A percentile compares a stretch with the other conserved stretches of the same genome.
These are phyloP conservation scores for Eurosta solidaginis DNA, from an alignment of 1,140 invertebrate species.

Conservation along the genomic window DNA sequence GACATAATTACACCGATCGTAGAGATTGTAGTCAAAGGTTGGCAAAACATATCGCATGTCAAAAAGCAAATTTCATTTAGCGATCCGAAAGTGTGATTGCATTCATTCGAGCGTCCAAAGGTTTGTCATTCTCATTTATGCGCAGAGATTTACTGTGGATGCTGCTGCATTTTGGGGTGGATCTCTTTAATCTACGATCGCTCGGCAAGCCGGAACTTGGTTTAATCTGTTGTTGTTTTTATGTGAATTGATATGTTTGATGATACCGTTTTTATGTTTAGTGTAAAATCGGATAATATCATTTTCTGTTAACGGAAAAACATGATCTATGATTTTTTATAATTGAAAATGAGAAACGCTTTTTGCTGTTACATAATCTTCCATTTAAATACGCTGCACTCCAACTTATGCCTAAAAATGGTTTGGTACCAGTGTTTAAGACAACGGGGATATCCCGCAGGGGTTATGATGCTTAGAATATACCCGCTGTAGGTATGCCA, in stretches of 20 bases:
- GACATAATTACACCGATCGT: constrained; percentile 23
- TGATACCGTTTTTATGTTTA: background rate
- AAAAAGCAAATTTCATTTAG: background rate
- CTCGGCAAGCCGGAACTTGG: constrained; percentile 10
- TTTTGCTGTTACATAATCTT: too few relatives aligned
- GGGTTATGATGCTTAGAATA: too few relatives aligned
- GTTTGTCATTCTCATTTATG: constrained; percentile 2
- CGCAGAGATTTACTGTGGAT: background rate
- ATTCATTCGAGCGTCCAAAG: background rate
- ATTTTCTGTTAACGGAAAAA: background rate
- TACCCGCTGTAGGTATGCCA: too few relatives aligned
- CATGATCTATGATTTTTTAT: too few relatives aligned
- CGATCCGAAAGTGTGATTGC: constrained; percentile 10
- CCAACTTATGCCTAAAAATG: too few relatives aligned
- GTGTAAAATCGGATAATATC: background rate
- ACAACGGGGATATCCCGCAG: too few relatives aligned
- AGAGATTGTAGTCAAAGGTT: background rate
- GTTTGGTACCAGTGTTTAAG: too few relatives aligned
- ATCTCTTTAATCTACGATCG: too few relatives aligned
- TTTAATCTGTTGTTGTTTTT: background rate
- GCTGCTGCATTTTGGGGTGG: background rate
- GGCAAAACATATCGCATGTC: constrained; percentile 25
- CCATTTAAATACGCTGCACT: too few relatives aligned
- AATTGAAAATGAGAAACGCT: too few relatives aligned
- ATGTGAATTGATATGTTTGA: background rate